phyloP scores from a whole-genome alignment of 2,797 vertebrate genomes.

The Sebastes iracundus region DNA sequence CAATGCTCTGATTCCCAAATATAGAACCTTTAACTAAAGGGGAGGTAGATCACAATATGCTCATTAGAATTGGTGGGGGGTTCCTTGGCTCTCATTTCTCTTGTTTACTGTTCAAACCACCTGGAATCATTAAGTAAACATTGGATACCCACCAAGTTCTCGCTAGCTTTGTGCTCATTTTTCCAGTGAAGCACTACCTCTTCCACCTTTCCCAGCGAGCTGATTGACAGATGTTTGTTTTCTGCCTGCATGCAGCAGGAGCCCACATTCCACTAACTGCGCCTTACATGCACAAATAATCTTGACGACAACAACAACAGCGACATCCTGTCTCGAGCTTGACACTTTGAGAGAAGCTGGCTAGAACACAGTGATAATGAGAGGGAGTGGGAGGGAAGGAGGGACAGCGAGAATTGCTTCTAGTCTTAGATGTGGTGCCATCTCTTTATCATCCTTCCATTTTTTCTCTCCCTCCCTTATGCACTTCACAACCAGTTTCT shows the following conservation, averaged over 20 bases:
- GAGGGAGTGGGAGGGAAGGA: slow-evolving; percentile 62
- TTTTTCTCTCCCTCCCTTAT: slow-evolving; percentile 20
- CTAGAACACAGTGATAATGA: slow-evolving; percentile 62
- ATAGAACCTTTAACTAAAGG: not conserved
- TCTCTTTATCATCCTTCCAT: slow-evolving; percentile 56
- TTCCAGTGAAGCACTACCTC: not conserved
- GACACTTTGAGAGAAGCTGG: slow-evolving; percentile 55
- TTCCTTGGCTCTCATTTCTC: not conserved
- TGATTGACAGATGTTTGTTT: slow-evolving; percentile 57
- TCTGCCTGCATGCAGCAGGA: not conserved
- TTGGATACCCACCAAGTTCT: slow-evolving; percentile 14
- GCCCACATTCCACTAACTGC: slow-evolving; percentile 9
- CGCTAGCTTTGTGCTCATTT: slow-evolving; percentile 3
- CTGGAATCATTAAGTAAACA: slow-evolving; percentile 34
- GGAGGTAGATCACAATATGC: not conserved
- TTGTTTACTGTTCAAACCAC: slow-evolving; percentile 39
- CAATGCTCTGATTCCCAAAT: not conserved
- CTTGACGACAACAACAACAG: slow-evolving; percentile 44
- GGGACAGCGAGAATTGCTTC: slow-evolving; percentile 51
- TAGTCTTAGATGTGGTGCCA: slow-evolving; percentile 67
- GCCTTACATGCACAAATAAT: slow-evolving; percentile 35
- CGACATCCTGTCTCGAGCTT: slow-evolving; percentile 41
- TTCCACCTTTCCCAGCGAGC: not conserved
- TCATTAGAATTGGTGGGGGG: not conserved
- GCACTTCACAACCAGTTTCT: slow-evolving; percentile 26